Evolutionary conservation across 2,888 invertebrate species (phyloP), one percentile per base, ranked within the genome.

Genomic region (Calameuta filiformis): DNA sequence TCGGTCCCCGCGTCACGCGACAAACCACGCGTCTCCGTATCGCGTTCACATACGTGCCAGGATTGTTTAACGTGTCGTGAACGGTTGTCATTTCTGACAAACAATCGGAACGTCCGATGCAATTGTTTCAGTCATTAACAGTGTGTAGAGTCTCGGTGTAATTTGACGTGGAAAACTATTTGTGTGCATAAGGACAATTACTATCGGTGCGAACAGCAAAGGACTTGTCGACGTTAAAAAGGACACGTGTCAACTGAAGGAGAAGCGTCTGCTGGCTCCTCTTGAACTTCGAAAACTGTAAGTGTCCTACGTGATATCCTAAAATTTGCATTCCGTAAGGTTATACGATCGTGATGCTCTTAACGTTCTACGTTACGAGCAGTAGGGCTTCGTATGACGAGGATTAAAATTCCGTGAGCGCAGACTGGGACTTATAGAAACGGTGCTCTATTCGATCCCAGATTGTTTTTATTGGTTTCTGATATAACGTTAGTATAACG

Each of bases 1-100:
- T 31, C 71, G 71, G 33, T 31, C 15, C 71, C 15, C 71, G 71
- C 71, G 71, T 71, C 34, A 33, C 71, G 71, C 71, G 71, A 71
- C 6, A 3, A 34, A 6, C 71, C 33, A 75, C 77, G 74, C 75
- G 73, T 76, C 79, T 73, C 71, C 78, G 69, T 75, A 75, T 78
- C 75, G 79, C 75, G 75, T 77, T 78, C 73, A 68, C 71, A 56
- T 73, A 69, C 69, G 75, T 69, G 33, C 75, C 56, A 23, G 9
- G 23, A 56, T 56, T 56, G 23, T 56, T 56, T 56, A 56, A 56
- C 56, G 23, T 15, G 15, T 23, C 9, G 23, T 23, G 23, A 9
- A 23, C 9, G 6, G 9, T 56, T 23, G 23, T 23, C 9, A 9
- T 23, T 9, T 23, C 0, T 56, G 6, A 9, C 23, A 2, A 9